Percentiles rank a stretch among this genome's conserved stretches.
Evolutionary conservation across 2,888 invertebrate species (phyloP).

Genomic region (Agrilus mali): DNA sequence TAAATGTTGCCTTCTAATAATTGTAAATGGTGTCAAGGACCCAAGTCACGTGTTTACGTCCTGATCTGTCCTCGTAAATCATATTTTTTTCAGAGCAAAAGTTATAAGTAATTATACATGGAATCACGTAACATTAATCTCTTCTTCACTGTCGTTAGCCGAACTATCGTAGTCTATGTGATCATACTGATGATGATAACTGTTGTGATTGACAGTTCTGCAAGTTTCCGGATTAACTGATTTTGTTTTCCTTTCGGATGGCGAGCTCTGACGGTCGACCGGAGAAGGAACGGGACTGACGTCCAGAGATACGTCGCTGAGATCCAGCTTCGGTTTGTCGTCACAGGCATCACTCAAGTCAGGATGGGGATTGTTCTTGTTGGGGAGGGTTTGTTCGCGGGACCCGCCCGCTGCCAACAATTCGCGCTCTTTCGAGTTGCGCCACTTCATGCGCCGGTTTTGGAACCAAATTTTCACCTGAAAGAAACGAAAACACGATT

Average conservation of each 20-base stretch:
- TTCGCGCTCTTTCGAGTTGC: constrained; percentile 94
- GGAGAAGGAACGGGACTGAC: constrained; percentile 38
- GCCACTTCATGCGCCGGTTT: constrained; percentile 98
- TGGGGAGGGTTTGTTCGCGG: constrained; percentile 88
- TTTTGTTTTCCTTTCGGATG: constrained; percentile 7
- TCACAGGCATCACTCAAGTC: constrained; percentile 84
- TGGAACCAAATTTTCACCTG: constrained; percentile 90
- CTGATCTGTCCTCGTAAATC: too few species aligned
- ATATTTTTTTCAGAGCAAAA: not conserved
- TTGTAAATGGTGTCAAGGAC: too few species aligned
- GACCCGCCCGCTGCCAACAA: constrained; percentile 86
- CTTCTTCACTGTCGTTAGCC: constrained; percentile 57
- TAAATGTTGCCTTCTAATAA: too few species aligned
- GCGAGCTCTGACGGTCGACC: constrained; percentile 20
- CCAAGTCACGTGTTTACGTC: too few species aligned
- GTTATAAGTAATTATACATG: constrained; percentile 2
- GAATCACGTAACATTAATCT: constrained; percentile 80
- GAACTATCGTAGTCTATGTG: constrained; percentile 39
- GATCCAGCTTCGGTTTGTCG: constrained; percentile 56
- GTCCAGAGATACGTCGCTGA: constrained; percentile 41
- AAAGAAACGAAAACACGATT: constrained; percentile 15
- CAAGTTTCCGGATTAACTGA: constrained; percentile 1
- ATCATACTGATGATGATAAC: constrained; percentile 30
- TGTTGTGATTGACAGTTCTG: constrained; percentile 9
- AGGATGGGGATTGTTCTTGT: constrained; percentile 93